Conservation (phyloP, 1,140 invertebrate genomes). For the Drosophila pectinifera region DNA sequence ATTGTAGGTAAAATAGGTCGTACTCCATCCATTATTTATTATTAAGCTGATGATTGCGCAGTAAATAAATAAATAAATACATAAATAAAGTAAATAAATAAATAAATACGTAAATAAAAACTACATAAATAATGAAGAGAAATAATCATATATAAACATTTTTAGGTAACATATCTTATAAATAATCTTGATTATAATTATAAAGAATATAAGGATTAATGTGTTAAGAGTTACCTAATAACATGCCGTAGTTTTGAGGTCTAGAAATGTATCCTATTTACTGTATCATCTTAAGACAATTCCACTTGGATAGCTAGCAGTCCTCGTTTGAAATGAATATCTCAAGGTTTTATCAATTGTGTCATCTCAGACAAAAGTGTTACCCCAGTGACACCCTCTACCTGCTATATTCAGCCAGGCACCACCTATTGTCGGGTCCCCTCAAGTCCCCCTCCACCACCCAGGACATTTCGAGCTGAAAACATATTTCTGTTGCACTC, state of each 20-base stretch:
- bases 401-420: constrained; percentile 12
- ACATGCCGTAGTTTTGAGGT: too few species aligned
- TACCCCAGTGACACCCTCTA: constrained; percentile 20
- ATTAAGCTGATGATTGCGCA: too few species aligned
- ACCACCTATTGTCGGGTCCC: constrained; percentile 1
- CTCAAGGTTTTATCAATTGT: constrained; percentile 48
- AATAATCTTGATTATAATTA: too few species aligned
- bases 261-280: not conserved
- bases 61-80: too few species aligned
- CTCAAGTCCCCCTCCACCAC: not conserved
- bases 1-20: too few species aligned
- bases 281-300: not conserved
- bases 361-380: constrained; percentile 25
- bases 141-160: too few species aligned
- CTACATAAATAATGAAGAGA: too few species aligned
- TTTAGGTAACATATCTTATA: too few species aligned
- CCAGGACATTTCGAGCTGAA: constrained; percentile 22
- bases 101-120: too few species aligned
- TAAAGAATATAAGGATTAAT: too few species aligned
- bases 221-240: too few species aligned
- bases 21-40: not conserved
- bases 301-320: not conserved
- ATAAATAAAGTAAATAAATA: too few species aligned
- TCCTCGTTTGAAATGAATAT: constrained; percentile 13
- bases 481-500: constrained; percentile 65